A percentile compares a stretch with the other conserved stretches of the same genome.
Evolutionary conservation across 1,140 invertebrate genomes (phyloP).

Genomic region (Temnothorax longispinosus): DNA sequence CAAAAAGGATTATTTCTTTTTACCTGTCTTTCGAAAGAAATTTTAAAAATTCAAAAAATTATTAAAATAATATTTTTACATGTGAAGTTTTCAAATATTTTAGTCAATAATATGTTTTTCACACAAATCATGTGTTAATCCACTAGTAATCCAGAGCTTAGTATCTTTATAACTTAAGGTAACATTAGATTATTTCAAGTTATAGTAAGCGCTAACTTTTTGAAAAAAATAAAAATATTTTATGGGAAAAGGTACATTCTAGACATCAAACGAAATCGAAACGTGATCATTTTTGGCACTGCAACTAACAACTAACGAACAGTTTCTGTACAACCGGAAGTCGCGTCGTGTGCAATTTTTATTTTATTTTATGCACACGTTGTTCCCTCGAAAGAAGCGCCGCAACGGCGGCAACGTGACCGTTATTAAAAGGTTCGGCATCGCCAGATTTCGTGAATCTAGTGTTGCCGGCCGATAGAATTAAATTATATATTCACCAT

Average conservation of each 20-base stretch:
- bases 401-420: not conserved
- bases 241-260: not conserved
- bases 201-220: not conserved
- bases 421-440: conserved; percentile 54
- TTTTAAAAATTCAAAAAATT: not conserved
- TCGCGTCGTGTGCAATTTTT: not conserved
- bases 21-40: not conserved
- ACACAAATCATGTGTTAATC: not conserved
- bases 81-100: not conserved
- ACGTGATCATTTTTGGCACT: not conserved
- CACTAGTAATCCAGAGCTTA: not conserved
- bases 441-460: conserved; percentile 61
- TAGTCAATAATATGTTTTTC: not conserved
- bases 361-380: not conserved
- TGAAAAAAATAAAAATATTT: not conserved
- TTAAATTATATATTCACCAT: conserved; percentile 79
- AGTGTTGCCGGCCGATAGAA: conserved; percentile 60
- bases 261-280: not conserved
- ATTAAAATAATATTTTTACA: not conserved
- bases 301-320: not conserved
- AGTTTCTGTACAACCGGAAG: not conserved
- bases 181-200: not conserved
- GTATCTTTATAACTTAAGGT: too few relatives aligned
- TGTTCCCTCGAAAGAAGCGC: not conserved
- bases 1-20: not conserved